Conservation (phyloP, 2,797 vertebrate genomes). For the Lutjanus argentimaculatus region DNA sequence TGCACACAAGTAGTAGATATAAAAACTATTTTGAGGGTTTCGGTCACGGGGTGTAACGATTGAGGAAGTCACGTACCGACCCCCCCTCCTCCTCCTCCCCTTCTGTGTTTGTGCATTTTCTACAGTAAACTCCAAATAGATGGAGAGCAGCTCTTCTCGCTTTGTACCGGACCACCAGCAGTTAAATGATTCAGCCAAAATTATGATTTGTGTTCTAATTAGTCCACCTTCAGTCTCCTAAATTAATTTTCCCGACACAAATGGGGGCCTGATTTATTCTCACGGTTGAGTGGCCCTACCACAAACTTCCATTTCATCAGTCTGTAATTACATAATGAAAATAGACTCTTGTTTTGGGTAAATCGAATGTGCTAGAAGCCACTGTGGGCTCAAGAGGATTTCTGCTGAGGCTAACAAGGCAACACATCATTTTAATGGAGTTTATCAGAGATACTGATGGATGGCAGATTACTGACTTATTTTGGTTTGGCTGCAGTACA, state of each 20-base stretch:
- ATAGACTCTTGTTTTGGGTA: conserved; percentile 40
- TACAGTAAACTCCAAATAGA: background rate
- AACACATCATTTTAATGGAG: conserved; percentile 33
- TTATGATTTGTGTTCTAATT: conserved; percentile 57
- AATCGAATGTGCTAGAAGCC: conserved; percentile 46
- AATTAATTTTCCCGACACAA: conserved; percentile 51
- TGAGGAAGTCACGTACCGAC: too few species aligned
- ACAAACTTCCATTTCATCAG: conserved; percentile 52
- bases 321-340: conserved; percentile 63
- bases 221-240: conserved; percentile 39
- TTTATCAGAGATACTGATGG: conserved; percentile 29
- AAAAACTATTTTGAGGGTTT: too few species aligned
- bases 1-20: too few species aligned
- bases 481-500: conserved; percentile 1
- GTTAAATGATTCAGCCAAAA: conserved; percentile 43
- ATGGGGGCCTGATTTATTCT: conserved; percentile 49
- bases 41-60: too few species aligned
- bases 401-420: conserved; percentile 27
- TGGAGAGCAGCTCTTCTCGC: background rate
- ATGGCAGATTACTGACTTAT: background rate
- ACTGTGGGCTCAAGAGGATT: conserved; percentile 25
- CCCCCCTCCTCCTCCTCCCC: too few species aligned
- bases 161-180: conserved; percentile 9
- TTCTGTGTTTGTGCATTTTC: too few species aligned
- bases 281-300: conserved; percentile 11